Conservation (phyloP, 2,113 vertebrate genomes). For the Strix uralensis region DNA sequence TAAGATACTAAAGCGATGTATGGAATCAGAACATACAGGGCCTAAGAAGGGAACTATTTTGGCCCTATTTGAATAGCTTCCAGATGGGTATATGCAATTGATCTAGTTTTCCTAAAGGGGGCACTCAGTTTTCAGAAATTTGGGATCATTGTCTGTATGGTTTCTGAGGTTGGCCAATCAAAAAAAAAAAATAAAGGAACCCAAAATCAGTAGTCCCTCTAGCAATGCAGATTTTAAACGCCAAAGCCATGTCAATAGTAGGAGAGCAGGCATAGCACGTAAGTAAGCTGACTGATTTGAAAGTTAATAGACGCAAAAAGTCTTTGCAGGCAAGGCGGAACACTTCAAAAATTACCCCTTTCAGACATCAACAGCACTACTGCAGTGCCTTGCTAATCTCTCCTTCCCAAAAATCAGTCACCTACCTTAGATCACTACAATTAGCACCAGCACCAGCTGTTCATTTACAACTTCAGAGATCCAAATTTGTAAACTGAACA, state of each 20-base stretch:
- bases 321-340: neutral
- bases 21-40: neutral
- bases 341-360: conserved; percentile 48
- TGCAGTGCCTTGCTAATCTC: conserved; percentile 17
- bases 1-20: neutral
- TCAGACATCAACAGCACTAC: neutral
- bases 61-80: neutral
- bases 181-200: neutral
- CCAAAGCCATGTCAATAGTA: neutral
- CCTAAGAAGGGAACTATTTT: neutral
- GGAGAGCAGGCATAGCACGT: neutral
- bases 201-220: neutral
- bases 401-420: conserved; percentile 22
- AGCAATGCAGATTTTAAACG: neutral
- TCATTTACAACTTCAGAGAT: conserved; percentile 64
- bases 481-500: conserved; percentile 36
- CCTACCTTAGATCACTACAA: conserved; percentile 46
- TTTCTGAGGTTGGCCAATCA: neutral
- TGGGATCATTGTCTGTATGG: neutral
- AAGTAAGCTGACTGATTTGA: neutral
- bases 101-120: neutral
- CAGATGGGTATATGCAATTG: neutral
- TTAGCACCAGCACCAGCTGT: conserved; percentile 58
- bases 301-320: conserved; percentile 14
- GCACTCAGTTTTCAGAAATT: neutral